Base-by-base conservation (phyloP, 1,140 invertebrate genomes). In the Drosophila aff. region DNA sequence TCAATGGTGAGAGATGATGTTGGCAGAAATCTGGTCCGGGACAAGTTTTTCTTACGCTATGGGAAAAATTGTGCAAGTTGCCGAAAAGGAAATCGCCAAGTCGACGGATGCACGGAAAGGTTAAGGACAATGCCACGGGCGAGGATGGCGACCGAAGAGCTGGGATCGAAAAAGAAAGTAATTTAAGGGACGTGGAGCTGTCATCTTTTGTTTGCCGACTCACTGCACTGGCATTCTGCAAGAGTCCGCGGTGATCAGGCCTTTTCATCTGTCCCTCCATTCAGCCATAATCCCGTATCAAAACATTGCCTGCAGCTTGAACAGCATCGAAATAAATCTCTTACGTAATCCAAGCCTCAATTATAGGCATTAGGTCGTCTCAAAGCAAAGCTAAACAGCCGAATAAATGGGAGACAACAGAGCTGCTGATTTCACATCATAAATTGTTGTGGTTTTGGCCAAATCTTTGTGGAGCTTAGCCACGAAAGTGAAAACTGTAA, bases 321-420 rank as follows among this genome's bases (percentile, higher is more conserved):
- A 52, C 28, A 63, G 53, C 67, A 47, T 41, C 46, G 36, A 80
- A 76, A 76, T 84, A 61, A 74, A 74, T 74, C 67, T 74, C 43
- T 84, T 84, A 85, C 55, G 66, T 81, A 84, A 83, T 65, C 55
- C 57, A 13, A 66, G 31, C 76, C 55, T 59, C 81, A 84, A 84
- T 85, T 84, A 84, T 84, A 66, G 74, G 65, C 77, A 84, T 84
- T 85, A 85, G 82, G 77, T 85, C 67, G 77, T 84, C 72, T 78
- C 65, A 75, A 77, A 81, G 76, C 68, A 69, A 41, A 65, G 43
- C 41, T 66, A 66, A 43, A 58, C 60, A 75, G 58, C 47, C 62
- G 40, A 58, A 21, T 61, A 63, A 47, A 59, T 63, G 66, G 52
- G 69, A 61, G 77, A 74, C 60, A 79, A 57, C 61, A 62, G 66